Conservation (phyloP, 2,797 vertebrate species). For the Rhincodon typus region DNA sequence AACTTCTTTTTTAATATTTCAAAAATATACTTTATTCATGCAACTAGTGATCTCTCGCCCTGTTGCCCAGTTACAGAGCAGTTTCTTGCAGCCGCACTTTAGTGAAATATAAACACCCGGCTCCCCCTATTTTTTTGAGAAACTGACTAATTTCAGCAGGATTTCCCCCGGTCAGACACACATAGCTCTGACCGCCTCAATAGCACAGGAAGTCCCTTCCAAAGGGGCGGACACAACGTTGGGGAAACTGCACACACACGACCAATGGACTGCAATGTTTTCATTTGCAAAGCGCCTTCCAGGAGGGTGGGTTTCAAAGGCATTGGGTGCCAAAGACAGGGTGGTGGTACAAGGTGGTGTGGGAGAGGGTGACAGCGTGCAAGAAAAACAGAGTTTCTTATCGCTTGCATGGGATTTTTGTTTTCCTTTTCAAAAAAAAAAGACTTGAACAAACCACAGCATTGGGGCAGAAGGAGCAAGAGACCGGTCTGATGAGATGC, state of each 20-base stretch:
- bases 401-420: too few species aligned
- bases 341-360: not conserved
- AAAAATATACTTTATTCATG: too few species aligned
- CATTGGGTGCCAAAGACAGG: not conserved
- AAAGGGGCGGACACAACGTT: not conserved
- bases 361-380: not conserved
- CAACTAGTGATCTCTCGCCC: not conserved
- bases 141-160: not conserved
- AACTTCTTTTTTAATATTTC: not conserved
- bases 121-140: not conserved
- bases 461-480: not conserved
- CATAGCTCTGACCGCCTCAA: not conserved
- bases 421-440: not conserved
- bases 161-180: not conserved
- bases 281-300: not conserved
- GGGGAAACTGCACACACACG: not conserved
- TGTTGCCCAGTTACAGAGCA: not conserved
- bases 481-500: too few species aligned
- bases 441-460: too few species aligned
- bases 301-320: not conserved
- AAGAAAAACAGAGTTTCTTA: too few species aligned
- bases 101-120: not conserved
- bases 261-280: not conserved
- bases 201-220: not conserved
- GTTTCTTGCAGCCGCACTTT: not conserved